Conservation (phyloP, 53 echinoderm and acorn worm genomes). For the Arbacia lixula region DNA sequence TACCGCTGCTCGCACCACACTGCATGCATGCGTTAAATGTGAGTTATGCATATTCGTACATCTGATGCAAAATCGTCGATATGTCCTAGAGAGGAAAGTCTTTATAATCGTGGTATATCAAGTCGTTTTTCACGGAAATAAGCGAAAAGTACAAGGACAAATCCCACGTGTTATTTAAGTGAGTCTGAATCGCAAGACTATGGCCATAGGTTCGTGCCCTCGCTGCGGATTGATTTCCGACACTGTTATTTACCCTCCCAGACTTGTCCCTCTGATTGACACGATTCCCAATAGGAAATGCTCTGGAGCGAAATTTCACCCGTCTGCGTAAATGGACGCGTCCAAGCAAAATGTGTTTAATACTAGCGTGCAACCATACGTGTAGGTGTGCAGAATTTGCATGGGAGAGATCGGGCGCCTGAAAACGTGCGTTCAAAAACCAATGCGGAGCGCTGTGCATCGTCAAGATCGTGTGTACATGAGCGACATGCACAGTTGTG, state of each 20-base stretch:
- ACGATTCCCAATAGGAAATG: conserved; percentile 5
- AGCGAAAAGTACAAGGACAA: too few relatives aligned
- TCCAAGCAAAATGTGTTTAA: conserved; percentile 38
- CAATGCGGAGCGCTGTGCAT: conserved; percentile 20
- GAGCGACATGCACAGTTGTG: not conserved
- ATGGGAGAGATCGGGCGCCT: conserved; percentile 1
- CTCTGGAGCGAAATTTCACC: not conserved
- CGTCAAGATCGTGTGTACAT: too few relatives aligned
- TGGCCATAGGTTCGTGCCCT: not conserved
- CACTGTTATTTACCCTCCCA: conserved; percentile 23
- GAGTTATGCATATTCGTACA: too few relatives aligned
- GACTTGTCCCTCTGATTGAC: conserved; percentile 37
- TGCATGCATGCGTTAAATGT: too few relatives aligned
- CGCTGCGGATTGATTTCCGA: conserved; percentile 7
- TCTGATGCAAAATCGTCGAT: too few relatives aligned
- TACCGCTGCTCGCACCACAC: too few relatives aligned
- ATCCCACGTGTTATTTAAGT: too few relatives aligned
- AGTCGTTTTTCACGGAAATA: too few relatives aligned
- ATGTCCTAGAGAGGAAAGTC: too few relatives aligned
- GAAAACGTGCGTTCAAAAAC: conserved; percentile 45
- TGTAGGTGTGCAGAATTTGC: conserved; percentile 63
- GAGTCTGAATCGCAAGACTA: too few relatives aligned
- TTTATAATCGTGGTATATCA: too few relatives aligned
- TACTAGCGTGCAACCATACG: conserved; percentile 55
- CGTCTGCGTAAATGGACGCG: conserved; percentile 39